Evolutionary conservation across 2,888 invertebrate species (phyloP).

Genomic region (Zaprionus bogoriensis): DNA sequence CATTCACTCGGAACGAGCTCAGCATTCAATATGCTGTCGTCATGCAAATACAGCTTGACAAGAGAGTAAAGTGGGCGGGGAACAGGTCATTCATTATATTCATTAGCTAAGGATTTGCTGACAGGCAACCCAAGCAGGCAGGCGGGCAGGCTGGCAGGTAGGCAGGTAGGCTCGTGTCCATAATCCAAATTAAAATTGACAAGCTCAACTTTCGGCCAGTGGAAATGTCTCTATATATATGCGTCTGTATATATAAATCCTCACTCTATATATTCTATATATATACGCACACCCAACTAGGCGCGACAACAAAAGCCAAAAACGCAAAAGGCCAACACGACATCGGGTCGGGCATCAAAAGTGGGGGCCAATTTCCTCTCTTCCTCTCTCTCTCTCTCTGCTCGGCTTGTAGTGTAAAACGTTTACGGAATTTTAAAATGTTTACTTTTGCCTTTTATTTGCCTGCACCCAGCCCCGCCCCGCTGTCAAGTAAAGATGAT

Average conservation of each 20-base stretch:
- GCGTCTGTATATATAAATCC: not conserved
- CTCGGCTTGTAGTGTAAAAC: no score
- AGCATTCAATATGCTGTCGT: conserved; percentile 24
- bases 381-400: no score
- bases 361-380: no score
- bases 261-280: not conserved
- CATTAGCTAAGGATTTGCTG: conserved; percentile 43
- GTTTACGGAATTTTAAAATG: conserved; percentile 63
- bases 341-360: conserved; percentile 3
- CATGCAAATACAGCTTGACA: conserved; percentile 48
- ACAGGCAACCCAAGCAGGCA: conserved; percentile 13
- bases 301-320: conserved; percentile 32
- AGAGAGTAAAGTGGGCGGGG: not conserved
- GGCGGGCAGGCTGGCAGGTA: not conserved
- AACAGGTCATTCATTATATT: conserved; percentile 37
- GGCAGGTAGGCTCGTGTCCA: conserved; percentile 8
- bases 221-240: not conserved
- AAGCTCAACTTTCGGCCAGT: conserved; percentile 20
- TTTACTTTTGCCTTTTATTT: conserved; percentile 36
- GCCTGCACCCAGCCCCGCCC: conserved; percentile 6
- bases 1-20: conserved; percentile 23
- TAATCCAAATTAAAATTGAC: conserved; percentile 56
- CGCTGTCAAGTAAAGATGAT: conserved; percentile 9
- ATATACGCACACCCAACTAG: conserved; percentile 32
- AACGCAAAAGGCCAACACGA: conserved; percentile 22